Conservation (phyloP, 1,140 invertebrate genomes). For the Lordiphosa mommai region DNA sequence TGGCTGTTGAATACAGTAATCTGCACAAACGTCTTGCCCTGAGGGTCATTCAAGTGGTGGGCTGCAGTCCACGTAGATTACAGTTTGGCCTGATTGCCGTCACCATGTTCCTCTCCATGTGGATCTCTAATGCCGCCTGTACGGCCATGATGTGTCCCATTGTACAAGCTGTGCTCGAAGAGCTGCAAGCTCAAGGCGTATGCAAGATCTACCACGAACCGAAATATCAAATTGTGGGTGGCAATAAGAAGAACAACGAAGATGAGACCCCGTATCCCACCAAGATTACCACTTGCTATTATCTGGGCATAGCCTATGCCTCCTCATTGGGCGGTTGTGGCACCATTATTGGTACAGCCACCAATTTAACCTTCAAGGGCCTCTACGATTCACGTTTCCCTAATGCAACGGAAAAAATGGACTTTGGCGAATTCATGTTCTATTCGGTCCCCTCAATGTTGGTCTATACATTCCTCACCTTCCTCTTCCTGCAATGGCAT, state of each 20-base stretch:
- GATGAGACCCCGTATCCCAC: conserved; percentile 82
- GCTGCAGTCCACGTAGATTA: conserved; percentile 86
- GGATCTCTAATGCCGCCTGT: conserved; percentile 91
- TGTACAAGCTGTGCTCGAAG: conserved; percentile 87
- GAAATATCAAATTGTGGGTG: conserved; percentile 79
- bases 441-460: conserved; percentile 85
- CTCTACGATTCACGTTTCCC: conserved; percentile 83
- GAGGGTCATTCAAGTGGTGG: conserved; percentile 88
- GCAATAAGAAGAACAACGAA: conserved; percentile 79
- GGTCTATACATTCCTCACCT: conserved; percentile 86
- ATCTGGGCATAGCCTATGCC: conserved; percentile 90
- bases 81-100: conserved; percentile 88
- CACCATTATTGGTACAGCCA: conserved; percentile 92
- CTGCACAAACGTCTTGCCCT: conserved; percentile 92
- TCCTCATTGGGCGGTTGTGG: conserved; percentile 91
- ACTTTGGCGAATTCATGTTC: conserved; percentile 89
- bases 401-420: conserved; percentile 82
- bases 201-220: conserved; percentile 83
- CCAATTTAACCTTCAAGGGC: conserved; percentile 92
- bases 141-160: conserved; percentile 94
- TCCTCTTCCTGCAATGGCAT: conserved; percentile 86
- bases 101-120: conserved; percentile 91
- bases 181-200: conserved; percentile 85
- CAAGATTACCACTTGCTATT: conserved; percentile 85
- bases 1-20: conserved; percentile 91